Conservation (phyloP, 1,140 invertebrate species). For the Saccostrea glomerata region DNA sequence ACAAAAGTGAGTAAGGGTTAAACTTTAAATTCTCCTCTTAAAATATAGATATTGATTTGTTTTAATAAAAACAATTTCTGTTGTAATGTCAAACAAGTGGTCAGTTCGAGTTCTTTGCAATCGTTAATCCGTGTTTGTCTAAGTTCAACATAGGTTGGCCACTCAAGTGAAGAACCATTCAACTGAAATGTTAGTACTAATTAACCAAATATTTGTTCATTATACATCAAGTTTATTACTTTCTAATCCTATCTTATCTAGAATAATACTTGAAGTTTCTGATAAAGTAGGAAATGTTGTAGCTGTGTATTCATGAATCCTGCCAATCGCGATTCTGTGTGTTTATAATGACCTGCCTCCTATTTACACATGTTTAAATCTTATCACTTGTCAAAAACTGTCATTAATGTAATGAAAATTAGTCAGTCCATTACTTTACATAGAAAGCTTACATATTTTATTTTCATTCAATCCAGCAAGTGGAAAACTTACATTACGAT, state of each 20-base stretch:
- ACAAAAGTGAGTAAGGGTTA: not conserved
- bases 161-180: not conserved
- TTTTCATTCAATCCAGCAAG: not conserved
- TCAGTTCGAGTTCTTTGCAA: not conserved
- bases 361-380: not conserved
- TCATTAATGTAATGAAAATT: slow-evolving; percentile 14
- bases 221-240: slow-evolving; percentile 28
- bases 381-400: slow-evolving; percentile 6
- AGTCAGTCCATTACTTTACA: not conserved
- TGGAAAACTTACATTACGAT: not conserved
- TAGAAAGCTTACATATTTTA: not conserved
- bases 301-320: not conserved
- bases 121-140: not conserved
- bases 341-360: not conserved
- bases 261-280: slow-evolving; percentile 15
- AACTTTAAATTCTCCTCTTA: not conserved
- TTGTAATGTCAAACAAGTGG: not conserved
- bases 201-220: slow-evolving; percentile 33
- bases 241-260: slow-evolving; percentile 32
- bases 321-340: not conserved
- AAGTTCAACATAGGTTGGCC: slow-evolving; percentile 16
- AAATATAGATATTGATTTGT: not conserved
- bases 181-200: not conserved
- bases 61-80: slow-evolving; percentile 18
- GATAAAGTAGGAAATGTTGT: not conserved